Conservation (phyloP, 64 coral and sea anemone species). For the Dendrophyllia cribrosa region DNA sequence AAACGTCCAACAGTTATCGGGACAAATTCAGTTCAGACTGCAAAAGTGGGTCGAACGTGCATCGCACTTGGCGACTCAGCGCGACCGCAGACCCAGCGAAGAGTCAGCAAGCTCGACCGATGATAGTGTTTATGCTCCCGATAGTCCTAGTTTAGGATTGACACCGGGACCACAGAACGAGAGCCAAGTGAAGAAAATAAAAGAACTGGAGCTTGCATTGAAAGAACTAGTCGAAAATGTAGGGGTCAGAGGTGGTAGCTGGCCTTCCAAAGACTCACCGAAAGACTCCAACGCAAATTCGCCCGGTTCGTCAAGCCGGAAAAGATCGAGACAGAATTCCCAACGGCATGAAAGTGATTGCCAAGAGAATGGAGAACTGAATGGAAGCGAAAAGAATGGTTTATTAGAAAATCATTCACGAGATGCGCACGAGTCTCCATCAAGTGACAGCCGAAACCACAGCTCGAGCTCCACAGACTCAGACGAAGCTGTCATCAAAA, state of each 20-base stretch:
- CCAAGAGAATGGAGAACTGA: slow-evolving; percentile 21
- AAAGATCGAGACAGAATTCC: slow-evolving; percentile 8
- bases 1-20: slow-evolving; percentile 26
- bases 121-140: slow-evolving; percentile 6
- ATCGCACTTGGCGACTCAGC: background rate
- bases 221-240: slow-evolving; percentile 43
- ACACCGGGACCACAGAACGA: background rate
- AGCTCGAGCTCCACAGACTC: slow-evolving; percentile 9
- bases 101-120: slow-evolving; percentile 33
- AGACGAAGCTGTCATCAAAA: slow-evolving; percentile 17
- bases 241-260: slow-evolving; percentile 3
- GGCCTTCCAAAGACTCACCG: background rate
- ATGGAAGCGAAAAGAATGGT: background rate
- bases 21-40: slow-evolving; percentile 24
- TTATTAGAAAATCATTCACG: background rate
- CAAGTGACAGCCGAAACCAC: background rate
- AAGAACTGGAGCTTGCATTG: slow-evolving; percentile 39
- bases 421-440: background rate
- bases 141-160: background rate
- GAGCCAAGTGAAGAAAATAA: slow-evolving; percentile 31
- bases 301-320: slow-evolving; percentile 2
- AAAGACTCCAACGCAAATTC: background rate
- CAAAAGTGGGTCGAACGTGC: slow-evolving; percentile 40
- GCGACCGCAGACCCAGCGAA: slow-evolving; percentile 9
- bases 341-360: background rate